phyloP scores from a whole-genome alignment of 2,113 vertebrate genomes.

The Chaetorhynchus papuensis region DNA sequence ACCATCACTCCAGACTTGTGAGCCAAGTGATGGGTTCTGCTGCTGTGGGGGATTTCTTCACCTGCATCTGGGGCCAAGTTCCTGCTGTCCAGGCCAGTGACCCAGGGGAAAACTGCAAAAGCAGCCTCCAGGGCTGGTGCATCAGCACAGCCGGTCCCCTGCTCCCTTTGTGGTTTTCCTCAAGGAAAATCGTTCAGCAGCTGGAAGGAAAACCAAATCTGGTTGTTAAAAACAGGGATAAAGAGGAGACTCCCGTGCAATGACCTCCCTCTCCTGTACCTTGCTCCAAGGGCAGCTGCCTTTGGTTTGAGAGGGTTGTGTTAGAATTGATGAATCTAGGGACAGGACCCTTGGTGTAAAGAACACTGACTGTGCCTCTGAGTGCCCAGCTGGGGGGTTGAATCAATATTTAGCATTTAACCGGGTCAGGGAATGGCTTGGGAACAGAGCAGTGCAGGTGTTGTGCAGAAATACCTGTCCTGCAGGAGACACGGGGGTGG shows the following conservation, averaged over 20 bases:
- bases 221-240: not conserved
- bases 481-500: fast-evolving
- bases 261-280: not conserved
- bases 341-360: not conserved
- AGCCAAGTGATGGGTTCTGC: not conserved
- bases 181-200: not conserved
- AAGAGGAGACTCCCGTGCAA: fast-evolving
- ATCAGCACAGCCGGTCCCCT: fast-evolving
- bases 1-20: not conserved
- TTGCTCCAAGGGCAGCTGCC: not conserved
- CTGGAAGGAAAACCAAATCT: not conserved
- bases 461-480: not conserved
- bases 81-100: not conserved
- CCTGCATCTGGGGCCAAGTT: not conserved
- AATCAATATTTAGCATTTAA: not conserved
- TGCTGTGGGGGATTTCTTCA: not conserved
- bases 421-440: not conserved
- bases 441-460: not conserved
- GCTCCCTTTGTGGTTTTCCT: not conserved
- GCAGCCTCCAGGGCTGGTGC: not conserved
- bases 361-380: not conserved
- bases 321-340: not conserved
- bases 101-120: not conserved
- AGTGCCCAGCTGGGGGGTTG: not conserved
- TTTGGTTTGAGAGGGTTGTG: not conserved